These are phyloP conservation scores for Rhagoletis zephyria DNA, from an alignment of 1,140 invertebrate genomes.

Conservation along the genomic window DNA sequence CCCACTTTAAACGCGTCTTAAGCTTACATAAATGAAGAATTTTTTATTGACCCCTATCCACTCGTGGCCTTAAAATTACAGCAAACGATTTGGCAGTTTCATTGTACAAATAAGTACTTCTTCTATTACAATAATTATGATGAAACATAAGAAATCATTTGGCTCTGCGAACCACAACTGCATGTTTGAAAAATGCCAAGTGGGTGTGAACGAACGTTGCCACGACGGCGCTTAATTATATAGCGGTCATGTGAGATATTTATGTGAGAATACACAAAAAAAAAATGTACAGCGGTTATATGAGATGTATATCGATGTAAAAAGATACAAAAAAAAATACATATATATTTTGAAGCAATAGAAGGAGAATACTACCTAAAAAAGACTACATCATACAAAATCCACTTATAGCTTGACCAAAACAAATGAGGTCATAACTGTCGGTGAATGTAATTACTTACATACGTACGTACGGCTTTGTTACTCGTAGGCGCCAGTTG, in stretches of 20 bases:
- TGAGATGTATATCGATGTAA: no score
- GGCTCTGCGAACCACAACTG: neutral
- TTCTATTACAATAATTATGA: no score
- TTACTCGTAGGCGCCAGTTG: neutral
- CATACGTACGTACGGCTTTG: no score
- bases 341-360: no score
- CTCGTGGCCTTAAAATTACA: no score
- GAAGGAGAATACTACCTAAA: no score
- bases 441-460: neutral
- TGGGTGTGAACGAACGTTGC: conserved; percentile 25
- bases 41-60: no score
- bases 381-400: neutral
- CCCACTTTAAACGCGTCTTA: no score
- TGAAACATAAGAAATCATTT: neutral
- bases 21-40: no score
- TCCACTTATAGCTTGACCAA: neutral
- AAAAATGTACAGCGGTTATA: neutral
- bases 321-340: no score
- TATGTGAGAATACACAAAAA: neutral
- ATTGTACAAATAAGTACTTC: no score
- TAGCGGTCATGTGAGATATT: neutral
- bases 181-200: neutral
- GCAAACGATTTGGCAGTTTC: no score
- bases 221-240: conserved; percentile 7
- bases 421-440: conserved; percentile 34